Base-by-base conservation (phyloP, 2,797 vertebrate species). In the Heteromormyrus szaboi region DNA sequence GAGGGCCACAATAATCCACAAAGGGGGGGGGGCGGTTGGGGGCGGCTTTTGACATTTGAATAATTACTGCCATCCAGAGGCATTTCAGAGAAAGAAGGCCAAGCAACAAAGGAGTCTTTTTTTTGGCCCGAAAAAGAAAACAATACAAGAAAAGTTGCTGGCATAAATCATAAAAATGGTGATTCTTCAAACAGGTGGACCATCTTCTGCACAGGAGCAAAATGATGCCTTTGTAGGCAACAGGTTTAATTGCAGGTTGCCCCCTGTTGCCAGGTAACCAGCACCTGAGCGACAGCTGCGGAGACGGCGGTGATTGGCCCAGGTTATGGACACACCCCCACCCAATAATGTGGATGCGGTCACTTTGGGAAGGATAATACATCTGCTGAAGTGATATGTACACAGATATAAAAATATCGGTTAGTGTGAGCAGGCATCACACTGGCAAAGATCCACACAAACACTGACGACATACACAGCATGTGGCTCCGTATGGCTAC, bases 21-120 rank as follows among this genome's bases (percentile, higher is more conserved):
- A 37, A 54, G 83, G 90, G 86, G 89, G 89, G 90, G 81, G 90
- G 2, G 84, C 89, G 91, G 54, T 37, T 37, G 84, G 91, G 33
- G 86, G 90, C 90, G 86, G 89, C 89, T 93, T 93, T 91, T 94
- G 92, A 92, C 93, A 93, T 93, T 94, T 93, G 90, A 89, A 89
- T 72, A 94, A 94, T 92, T 92, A 92, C 92, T 90, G 25, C 46
- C 83, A 85, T 85, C 48, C 19, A 53, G 46, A 33, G 25, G 22
- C 25, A 33, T 19, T 51, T 22, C 46, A 22, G 14, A n/a, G 72
- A 41, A 37, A 33, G 68, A 0, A 41, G 22, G 68, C 14, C 0
- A 4, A n/a, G 72, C 72, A 79, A 44, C 37, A 6, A 44, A 41
- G 72, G 19, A 44, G 68, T 51, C 2, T 83, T 48, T 83, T 46